These are phyloP conservation scores for Siniperca knerii DNA, from an alignment of 2,113 vertebrate genomes.

Conservation along the genomic window DNA sequence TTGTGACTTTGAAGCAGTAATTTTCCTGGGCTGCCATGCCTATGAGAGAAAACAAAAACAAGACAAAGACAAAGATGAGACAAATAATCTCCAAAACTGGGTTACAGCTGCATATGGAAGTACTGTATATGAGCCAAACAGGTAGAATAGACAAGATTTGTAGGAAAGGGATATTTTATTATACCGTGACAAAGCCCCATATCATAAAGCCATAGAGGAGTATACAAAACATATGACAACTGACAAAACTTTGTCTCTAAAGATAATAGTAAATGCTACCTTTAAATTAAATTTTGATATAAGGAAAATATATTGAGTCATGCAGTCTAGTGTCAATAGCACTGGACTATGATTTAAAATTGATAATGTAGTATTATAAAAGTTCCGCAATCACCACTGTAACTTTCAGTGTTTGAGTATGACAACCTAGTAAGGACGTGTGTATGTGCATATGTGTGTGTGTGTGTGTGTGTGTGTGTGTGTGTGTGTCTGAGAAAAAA, in stretches of 20 bases:
- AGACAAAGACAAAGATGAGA: background rate
- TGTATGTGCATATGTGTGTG: background rate
- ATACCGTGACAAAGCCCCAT: background rate
- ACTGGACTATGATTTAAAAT: background rate
- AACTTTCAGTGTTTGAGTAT: slow-evolving; percentile 23
- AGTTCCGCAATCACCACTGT: slow-evolving; percentile 8
- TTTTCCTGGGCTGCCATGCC: slow-evolving; percentile 4
- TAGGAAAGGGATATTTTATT: background rate
- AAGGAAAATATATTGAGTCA: background rate
- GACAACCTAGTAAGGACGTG: slow-evolving; percentile 21
- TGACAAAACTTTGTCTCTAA: background rate
- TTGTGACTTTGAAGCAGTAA: slow-evolving; percentile 6
- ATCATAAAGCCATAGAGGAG: background rate
- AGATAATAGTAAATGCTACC: background rate
- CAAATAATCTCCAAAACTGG: slow-evolving; percentile 8
- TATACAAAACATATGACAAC: background rate
- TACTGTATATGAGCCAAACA: background rate
- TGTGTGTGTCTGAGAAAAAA: background rate
- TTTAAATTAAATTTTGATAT: slow-evolving; percentile 9
- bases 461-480: slow-evolving; percentile 6
- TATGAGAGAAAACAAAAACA: slow-evolving; percentile 25
- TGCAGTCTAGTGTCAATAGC: background rate
- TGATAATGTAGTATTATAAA: background rate
- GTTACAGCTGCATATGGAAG: background rate
- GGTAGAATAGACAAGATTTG: background rate